phyloP scores from a whole-genome alignment of 2,113 vertebrate species.

The Rhinoderma darwinii region DNA sequence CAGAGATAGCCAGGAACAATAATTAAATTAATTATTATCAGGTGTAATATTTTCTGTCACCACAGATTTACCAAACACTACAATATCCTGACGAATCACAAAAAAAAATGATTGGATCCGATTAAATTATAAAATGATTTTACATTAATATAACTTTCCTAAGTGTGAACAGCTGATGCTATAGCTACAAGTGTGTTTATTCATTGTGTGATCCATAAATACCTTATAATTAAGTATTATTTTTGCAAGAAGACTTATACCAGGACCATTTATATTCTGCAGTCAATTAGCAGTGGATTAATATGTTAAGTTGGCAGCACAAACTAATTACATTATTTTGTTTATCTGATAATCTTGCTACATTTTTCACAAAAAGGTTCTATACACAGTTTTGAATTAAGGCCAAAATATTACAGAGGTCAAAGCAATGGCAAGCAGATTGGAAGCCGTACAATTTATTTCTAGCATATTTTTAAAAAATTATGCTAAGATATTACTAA shows the following conservation, averaged over 20 bases:
- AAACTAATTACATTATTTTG: conserved; percentile 12
- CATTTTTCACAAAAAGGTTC: neutral
- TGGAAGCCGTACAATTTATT: neutral
- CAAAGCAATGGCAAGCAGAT: neutral
- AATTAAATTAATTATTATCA: neutral
- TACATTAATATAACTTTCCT: neutral
- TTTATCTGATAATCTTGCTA: neutral
- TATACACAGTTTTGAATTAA: neutral
- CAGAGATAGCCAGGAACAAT: neutral
- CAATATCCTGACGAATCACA: neutral
- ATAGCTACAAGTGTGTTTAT: neutral
- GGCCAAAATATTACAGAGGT: neutral
- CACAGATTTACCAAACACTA: neutral
- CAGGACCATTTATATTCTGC: conserved; percentile 21
- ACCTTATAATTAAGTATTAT: neutral
- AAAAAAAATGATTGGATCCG: neutral
- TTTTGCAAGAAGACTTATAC: neutral
- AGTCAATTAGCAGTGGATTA: conserved; percentile 24
- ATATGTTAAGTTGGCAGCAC: neutral
- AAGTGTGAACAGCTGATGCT: neutral
- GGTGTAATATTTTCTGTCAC: neutral
- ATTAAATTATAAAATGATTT: neutral
- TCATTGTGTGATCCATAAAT: neutral
- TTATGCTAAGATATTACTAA: neutral
- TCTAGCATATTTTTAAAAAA: neutral